phyloP scores from a whole-genome alignment of 2,113 vertebrate species.

The Hippocampus zosterae region DNA sequence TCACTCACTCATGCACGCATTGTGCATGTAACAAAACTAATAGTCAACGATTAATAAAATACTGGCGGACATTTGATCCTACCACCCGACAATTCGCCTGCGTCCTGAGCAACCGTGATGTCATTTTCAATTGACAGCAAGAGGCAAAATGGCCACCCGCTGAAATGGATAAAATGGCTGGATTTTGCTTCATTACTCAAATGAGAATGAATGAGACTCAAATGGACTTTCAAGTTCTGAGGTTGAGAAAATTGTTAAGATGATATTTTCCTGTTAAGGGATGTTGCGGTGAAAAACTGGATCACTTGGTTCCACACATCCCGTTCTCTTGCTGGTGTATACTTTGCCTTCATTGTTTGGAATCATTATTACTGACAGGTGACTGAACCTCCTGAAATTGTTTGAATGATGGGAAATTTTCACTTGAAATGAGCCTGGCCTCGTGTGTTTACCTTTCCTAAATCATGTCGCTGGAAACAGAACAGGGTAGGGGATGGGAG shows the following conservation, averaged over 20 bases:
- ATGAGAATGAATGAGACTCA: background rate
- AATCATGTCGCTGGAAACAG: constrained; percentile 58
- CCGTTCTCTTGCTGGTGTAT: background rate
- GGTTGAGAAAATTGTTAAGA: constrained; percentile 8
- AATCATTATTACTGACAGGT: constrained; percentile 63
- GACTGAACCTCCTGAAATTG: constrained; percentile 24
- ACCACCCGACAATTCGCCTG: no score
- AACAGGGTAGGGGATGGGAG: constrained; percentile 24
- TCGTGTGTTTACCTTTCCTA: constrained; percentile 57
- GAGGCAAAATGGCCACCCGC: no score
- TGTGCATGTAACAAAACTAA: no score
- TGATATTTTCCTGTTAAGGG: constrained; percentile 58
- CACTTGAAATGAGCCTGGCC: constrained; percentile 50
- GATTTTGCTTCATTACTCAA: background rate
- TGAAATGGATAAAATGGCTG: no score
- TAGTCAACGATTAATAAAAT: no score
- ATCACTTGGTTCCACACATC: constrained; percentile 61
- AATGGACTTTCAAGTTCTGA: background rate
- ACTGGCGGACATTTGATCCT: no score
- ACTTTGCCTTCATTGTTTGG: constrained; percentile 59
- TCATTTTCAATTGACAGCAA: no score
- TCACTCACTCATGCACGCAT: no score
- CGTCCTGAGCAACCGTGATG: no score
- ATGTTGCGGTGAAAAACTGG: constrained; percentile 59
- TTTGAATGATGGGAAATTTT: constrained; percentile 63